Evolutionary conservation across 2,888 invertebrate species (phyloP).

Genomic region (Agonopterix arenella): DNA sequence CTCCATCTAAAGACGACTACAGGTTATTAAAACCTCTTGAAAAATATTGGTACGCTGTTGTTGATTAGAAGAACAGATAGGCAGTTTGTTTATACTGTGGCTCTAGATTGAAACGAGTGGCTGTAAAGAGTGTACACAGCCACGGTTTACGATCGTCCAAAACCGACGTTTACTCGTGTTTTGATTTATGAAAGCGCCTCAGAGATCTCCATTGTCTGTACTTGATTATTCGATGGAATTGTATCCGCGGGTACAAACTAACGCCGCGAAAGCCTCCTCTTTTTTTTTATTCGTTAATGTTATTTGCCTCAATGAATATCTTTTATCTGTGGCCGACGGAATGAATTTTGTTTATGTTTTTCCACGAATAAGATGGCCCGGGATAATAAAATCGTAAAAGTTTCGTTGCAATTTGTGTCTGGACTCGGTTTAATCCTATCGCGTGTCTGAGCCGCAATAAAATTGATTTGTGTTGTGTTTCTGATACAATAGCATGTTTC

Average conservation of each 20-base stretch:
- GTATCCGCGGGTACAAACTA: constrained; percentile 19
- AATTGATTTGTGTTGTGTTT: constrained; percentile 11
- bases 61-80: too few relatives aligned
- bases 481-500: constrained; percentile 6
- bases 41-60: too few relatives aligned
- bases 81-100: constrained; percentile 11
- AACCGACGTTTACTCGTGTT: constrained; percentile 52
- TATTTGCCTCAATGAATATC: constrained; percentile 24
- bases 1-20: constrained; percentile 11
- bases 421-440: constrained; percentile 17
- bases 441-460: constrained; percentile 11
- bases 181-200: constrained; percentile 47
- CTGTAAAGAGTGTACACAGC: constrained; percentile 19
- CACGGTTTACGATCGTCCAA: constrained; percentile 47
- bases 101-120: constrained; percentile 6
- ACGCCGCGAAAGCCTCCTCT: constrained; percentile 14
- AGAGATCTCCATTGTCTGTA: constrained; percentile 36
- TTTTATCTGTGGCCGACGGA: constrained; percentile 31
- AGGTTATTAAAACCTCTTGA: constrained; percentile 9
- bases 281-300: constrained; percentile 31
- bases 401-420: constrained; percentile 33
- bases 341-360: constrained; percentile 41
- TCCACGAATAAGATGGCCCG: constrained; percentile 8
- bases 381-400: constrained; percentile 35
- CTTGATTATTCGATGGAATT: constrained; percentile 39